Conservation (phyloP, 2,797 vertebrate species). For the Intellagama lesueurii region DNA sequence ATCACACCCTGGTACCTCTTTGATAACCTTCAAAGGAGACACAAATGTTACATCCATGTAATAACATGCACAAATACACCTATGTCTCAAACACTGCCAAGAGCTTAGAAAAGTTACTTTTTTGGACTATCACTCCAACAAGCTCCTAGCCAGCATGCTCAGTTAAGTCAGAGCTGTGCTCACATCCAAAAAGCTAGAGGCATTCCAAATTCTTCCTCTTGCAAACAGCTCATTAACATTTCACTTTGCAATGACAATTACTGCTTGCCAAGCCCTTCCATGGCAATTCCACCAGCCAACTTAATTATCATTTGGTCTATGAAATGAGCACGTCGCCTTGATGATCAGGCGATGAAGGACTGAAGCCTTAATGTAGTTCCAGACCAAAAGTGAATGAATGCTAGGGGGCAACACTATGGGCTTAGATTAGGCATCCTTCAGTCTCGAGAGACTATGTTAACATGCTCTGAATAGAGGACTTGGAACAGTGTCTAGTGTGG, state of each 20-base stretch:
- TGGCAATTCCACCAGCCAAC: background rate
- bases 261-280: background rate
- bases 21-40: background rate
- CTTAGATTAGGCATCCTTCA: too few relatives aligned
- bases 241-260: conserved; percentile 6
- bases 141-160: too few relatives aligned
- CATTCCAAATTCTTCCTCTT: background rate
- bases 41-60: background rate
- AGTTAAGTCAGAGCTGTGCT: too few relatives aligned
- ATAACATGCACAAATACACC: accelerated
- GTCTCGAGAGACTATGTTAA: too few relatives aligned
- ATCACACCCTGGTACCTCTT: too few relatives aligned
- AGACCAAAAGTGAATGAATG: background rate
- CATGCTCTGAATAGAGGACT: too few relatives aligned
- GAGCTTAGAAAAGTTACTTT: too few relatives aligned
- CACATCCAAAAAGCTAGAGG: background rate
- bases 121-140: too few relatives aligned
- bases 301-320: conserved; percentile 16
- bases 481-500: too few relatives aligned
- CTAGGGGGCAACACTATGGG: too few relatives aligned
- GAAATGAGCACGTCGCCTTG: background rate
- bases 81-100: background rate
- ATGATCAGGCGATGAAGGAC: background rate
- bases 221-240: background rate
- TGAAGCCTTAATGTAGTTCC: background rate